Evolutionary conservation across 2,113 vertebrate species (phyloP).

Genomic region (Ciconia maguari): DNA sequence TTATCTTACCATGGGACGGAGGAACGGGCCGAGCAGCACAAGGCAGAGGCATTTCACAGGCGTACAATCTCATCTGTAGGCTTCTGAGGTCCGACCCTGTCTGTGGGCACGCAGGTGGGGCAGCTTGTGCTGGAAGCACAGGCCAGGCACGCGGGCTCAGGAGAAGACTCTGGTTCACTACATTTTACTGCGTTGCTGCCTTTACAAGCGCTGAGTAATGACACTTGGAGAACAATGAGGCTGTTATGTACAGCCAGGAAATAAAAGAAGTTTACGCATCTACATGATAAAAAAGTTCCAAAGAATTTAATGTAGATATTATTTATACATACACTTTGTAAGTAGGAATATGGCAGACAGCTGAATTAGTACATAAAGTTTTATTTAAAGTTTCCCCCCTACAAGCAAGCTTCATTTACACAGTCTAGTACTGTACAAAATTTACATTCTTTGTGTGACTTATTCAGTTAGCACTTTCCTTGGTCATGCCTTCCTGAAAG

Average conservation of each 20-base stretch:
- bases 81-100: not conserved
- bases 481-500: conserved; percentile 79
- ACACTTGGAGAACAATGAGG: not conserved
- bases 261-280: conserved; percentile 34
- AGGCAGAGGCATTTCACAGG: not conserved
- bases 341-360: conserved; percentile 69
- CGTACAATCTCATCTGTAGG: rapidly evolving
- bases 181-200: rapidly evolving
- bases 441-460: conserved; percentile 80
- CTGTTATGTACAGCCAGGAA: not conserved
- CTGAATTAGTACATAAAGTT: conserved; percentile 84
- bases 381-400: conserved; percentile 86
- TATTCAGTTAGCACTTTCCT: conserved; percentile 74
- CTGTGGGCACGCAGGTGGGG: not conserved
- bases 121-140: not conserved
- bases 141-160: not conserved
- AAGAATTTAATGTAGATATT: conserved; percentile 63
- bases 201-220: not conserved
- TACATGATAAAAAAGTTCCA: conserved; percentile 60
- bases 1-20: not conserved
- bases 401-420: conserved; percentile 87
- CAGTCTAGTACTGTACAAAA: conserved; percentile 86
- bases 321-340: conserved; percentile 65
- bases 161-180: not conserved
- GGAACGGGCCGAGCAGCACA: rapidly evolving